Conservation (phyloP, 2,888 invertebrate species). For the Drosophila crucigera region DNA sequence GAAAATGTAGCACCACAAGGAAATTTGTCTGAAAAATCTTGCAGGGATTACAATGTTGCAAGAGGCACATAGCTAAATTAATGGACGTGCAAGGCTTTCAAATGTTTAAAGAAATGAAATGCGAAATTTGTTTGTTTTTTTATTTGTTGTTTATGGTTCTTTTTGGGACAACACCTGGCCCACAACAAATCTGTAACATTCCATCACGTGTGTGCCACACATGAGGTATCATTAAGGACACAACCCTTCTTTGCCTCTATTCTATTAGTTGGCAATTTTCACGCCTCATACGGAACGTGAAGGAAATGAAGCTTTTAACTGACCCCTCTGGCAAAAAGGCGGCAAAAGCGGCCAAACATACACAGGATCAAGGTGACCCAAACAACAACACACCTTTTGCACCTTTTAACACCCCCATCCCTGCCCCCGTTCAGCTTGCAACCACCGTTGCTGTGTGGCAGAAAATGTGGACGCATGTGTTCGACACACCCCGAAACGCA, state of each 20-base stretch:
- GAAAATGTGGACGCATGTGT: constrained; percentile 7
- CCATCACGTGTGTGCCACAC: constrained; percentile 48
- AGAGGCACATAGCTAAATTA: constrained; percentile 34
- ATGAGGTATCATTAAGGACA: constrained; percentile 50
- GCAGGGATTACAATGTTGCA: constrained; percentile 51
- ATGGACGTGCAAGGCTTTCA: constrained; percentile 33
- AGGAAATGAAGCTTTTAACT: constrained; percentile 57
- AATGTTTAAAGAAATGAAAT: constrained; percentile 53
- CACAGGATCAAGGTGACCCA: constrained; percentile 55
- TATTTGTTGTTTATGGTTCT: not conserved
- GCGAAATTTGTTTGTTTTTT: constrained; percentile 9
- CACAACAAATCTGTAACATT: constrained; percentile 29
- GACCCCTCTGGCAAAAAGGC: constrained; percentile 17
- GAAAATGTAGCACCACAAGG: constrained; percentile 12
- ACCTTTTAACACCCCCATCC: constrained; percentile 27
- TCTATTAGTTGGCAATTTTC: constrained; percentile 76
- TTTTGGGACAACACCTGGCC: constrained; percentile 31
- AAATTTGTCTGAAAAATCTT: constrained; percentile 48
- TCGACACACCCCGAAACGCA: constrained; percentile 47
- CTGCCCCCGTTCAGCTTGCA: constrained; percentile 10
- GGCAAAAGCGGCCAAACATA: constrained; percentile 3
- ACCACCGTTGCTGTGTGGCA: constrained; percentile 35
- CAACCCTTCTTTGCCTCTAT: constrained; percentile 52
- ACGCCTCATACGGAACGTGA: constrained; percentile 55
- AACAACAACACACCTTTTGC: constrained; percentile 40